Evolutionary conservation across 2,888 invertebrate species (phyloP).

Genomic region (Rotaria magnacalcarata): DNA sequence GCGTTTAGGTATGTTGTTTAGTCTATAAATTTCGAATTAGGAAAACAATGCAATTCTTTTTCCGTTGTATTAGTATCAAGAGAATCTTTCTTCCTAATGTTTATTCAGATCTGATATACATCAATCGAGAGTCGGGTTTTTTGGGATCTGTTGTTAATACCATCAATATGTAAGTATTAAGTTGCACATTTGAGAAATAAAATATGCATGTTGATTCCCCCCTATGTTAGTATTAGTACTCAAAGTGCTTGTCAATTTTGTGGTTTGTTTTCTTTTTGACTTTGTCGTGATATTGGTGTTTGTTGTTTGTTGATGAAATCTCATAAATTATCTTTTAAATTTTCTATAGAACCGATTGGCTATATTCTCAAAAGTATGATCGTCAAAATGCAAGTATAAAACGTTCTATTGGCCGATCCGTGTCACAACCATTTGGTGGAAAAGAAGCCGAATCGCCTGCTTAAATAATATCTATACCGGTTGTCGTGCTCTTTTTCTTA

Average conservation of each 20-base stretch:
- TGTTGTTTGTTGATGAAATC: background rate
- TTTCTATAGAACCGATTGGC: background rate
- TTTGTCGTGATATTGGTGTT: background rate
- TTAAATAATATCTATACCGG: background rate
- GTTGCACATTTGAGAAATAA: background rate
- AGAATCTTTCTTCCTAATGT: background rate
- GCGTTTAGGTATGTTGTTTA: no score
- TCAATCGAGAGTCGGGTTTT: background rate
- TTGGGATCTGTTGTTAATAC: background rate
- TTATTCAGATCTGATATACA: background rate
- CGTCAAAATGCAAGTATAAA: slow-evolving; percentile 22
- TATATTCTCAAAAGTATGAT: slow-evolving; percentile 8
- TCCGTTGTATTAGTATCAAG: no score
- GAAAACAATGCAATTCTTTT: no score
- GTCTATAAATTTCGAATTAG: no score
- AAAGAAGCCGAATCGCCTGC: background rate
- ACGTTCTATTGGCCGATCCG: background rate
- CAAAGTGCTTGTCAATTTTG: background rate
- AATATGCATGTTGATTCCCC: background rate
- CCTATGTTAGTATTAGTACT: background rate
- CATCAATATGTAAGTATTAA: background rate
- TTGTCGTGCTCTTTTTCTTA: background rate
- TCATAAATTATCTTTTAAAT: background rate
- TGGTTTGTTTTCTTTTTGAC: background rate
- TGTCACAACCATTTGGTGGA: background rate